A percentile compares a stretch with the other conserved stretches of the same genome.
Evolutionary conservation across 2,888 invertebrate species (phyloP).

Genomic region (Brachylomia viminalis): DNA sequence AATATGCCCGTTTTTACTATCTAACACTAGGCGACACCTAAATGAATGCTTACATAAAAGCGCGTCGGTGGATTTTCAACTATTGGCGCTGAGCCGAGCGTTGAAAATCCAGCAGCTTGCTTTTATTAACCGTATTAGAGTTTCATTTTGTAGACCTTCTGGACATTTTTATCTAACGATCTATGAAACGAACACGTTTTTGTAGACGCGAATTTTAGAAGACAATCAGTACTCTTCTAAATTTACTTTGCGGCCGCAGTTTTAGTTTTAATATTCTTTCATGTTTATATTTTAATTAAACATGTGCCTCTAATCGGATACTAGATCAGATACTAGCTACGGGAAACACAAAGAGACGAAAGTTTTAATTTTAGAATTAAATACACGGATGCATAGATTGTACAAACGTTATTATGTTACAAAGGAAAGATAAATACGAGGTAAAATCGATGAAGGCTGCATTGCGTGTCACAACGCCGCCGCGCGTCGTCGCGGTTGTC

Average conservation of each 20-base stretch:
- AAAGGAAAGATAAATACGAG: slow-evolving; percentile 7
- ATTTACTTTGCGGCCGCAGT: neutral
- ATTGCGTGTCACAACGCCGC: slow-evolving; percentile 40
- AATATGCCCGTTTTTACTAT: neutral
- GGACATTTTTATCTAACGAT: neutral
- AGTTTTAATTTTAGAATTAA: neutral
- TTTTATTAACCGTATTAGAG: neutral
- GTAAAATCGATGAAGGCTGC: slow-evolving; percentile 37
- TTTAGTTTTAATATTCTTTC: neutral
- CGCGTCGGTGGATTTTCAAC: neutral
- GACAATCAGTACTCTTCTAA: neutral
- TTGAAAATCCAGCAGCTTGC: neutral
- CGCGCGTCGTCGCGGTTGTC: too few relatives aligned
- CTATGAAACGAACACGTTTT: slow-evolving; percentile 23
- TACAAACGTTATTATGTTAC: neutral
- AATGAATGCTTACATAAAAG: neutral
- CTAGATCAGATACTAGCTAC: neutral
- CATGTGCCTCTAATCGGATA: neutral
- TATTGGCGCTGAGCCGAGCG: neutral
- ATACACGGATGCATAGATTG: neutral
- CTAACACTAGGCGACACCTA: neutral
- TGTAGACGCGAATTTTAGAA: slow-evolving; percentile 19
- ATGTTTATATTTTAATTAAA: neutral
- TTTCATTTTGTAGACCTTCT: slow-evolving; percentile 18
- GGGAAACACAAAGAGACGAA: neutral